Base-by-base conservation (phyloP, 2,888 invertebrate genomes). In the Odontocolon sp. region DNA sequence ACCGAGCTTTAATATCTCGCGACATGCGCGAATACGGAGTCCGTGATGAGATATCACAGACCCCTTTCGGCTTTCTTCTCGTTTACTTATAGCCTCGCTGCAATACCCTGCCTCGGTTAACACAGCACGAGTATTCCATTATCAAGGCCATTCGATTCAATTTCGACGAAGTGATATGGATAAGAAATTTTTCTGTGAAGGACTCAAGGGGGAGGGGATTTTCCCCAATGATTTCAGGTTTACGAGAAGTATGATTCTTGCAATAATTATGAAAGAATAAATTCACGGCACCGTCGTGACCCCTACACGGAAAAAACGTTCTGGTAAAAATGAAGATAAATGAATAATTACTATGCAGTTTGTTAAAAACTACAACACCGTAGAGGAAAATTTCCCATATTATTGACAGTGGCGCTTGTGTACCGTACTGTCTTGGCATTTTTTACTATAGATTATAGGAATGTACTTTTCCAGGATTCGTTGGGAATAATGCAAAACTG, bases 101-200 rank as follows among this genome's bases (percentile, higher is more conserved):
- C 42, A 23, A 23, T 47, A 47, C 16, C 31, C 11, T 47, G 33
- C 9, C 47, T 5, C 23, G 14, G 26, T 11, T 18, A 26, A 31
- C 57, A 18, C 16, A 14, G 11, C 68, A 23, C 68, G 16, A 23
- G 0, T 26, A 2, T 45, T 45, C 28, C 59, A 59, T 69, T 59
- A 69, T 69, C 68, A 59, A 59, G 47, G 68, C 26, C 59, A 21
- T 36, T 36, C 38, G 9, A 69, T 36, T 33, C 2, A 50, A 69
- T 47, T 57, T 45, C 57, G 68, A 5, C 11, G 56, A 56, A 28
- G 9, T n/a, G n/a, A n/a, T n/a, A n/a, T n/a, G n/a, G n/a, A n/a
- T n/a, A n/a, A n/a, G n/a, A n/a, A n/a, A n/a, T n/a, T n/a, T n/a
- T n/a, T n/a, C 18, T 42, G 23, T 18, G 42, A 21, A 61, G 31